phyloP scores from a whole-genome alignment of 2,888 invertebrate genomes.

The Macropis europaea region DNA sequence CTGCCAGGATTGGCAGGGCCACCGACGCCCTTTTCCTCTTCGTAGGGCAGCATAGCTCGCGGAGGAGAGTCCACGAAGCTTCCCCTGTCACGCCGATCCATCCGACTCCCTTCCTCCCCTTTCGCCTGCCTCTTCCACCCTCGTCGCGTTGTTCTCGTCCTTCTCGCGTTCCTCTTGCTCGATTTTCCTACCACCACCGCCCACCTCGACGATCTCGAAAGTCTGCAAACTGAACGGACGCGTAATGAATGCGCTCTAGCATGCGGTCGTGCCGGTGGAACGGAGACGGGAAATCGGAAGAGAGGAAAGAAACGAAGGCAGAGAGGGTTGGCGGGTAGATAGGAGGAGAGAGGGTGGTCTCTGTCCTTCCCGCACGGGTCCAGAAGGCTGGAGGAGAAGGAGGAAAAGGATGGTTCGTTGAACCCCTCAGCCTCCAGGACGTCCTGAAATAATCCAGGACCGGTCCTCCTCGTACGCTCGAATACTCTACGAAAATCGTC shows the following conservation, averaged over 20 bases:
- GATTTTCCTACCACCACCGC: constrained; percentile 43
- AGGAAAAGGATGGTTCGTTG: constrained; percentile 56
- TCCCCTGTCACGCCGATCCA: constrained; percentile 53
- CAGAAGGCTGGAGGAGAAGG: constrained; percentile 33
- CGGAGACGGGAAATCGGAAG: constrained; percentile 15
- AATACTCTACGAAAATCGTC: constrained; percentile 33
- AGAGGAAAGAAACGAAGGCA: constrained; percentile 30
- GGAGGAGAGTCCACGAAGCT: constrained; percentile 25
- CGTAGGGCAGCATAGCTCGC: constrained; percentile 29
- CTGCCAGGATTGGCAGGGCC: constrained; percentile 62
- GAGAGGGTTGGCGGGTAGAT: not conserved
- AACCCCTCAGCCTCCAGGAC: constrained; percentile 60
- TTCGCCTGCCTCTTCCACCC: constrained; percentile 29
- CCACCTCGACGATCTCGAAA: constrained; percentile 57
- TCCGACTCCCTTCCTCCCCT: constrained; percentile 29
- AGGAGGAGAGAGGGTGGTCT: constrained; percentile 44
- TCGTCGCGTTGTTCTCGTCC: constrained; percentile 40
- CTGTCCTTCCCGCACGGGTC: constrained; percentile 51
- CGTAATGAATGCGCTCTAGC: constrained; percentile 71
- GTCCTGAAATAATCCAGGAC: constrained; percentile 55
- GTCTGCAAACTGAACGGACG: constrained; percentile 68
- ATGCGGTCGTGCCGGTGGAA: constrained; percentile 17
- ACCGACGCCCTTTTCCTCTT: constrained; percentile 62
- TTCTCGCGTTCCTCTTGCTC: constrained; percentile 52
- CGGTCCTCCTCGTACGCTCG: constrained; percentile 29